These are phyloP conservation scores for Pelochelys cantorii DNA, from an alignment of 2,797 vertebrate genomes.

Conservation along the genomic window DNA sequence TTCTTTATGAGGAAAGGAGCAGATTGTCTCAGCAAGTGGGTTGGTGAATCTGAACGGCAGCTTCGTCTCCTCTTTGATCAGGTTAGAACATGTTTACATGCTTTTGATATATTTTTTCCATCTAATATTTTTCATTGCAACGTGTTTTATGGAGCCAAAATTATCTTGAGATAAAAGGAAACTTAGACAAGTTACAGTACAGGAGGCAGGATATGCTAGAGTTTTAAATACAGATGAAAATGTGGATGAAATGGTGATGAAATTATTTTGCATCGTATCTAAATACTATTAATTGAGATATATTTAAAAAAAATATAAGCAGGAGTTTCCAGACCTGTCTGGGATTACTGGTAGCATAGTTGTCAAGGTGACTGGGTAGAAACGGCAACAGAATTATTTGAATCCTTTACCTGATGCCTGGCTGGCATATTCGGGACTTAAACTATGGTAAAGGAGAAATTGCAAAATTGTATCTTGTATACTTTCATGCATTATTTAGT, in stretches of 20 bases:
- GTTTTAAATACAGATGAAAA: neutral
- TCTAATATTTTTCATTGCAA: neutral
- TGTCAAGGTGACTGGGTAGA: neutral
- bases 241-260: neutral
- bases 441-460: neutral
- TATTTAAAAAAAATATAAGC: neutral
- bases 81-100: constrained; percentile 81
- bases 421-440: neutral
- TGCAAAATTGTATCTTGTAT: neutral
- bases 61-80: constrained; percentile 98
- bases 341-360: neutral
- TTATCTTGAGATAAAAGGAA: neutral
- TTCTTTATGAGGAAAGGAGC: constrained; percentile 99
- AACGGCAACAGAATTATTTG: neutral
- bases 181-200: neutral
- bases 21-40: constrained; percentile 99
- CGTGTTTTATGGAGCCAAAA: constrained; percentile 2
- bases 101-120: neutral
- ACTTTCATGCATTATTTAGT: neutral
- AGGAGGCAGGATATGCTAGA: neutral
- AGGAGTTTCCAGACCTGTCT: neutral
- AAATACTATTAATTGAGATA: neutral
- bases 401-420: neutral
- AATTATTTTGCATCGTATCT: neutral
- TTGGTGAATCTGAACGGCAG: constrained; percentile 98